Evolutionary conservation across 1,140 invertebrate species (phyloP).

Genomic region (Neoseiulus cucumeris): DNA sequence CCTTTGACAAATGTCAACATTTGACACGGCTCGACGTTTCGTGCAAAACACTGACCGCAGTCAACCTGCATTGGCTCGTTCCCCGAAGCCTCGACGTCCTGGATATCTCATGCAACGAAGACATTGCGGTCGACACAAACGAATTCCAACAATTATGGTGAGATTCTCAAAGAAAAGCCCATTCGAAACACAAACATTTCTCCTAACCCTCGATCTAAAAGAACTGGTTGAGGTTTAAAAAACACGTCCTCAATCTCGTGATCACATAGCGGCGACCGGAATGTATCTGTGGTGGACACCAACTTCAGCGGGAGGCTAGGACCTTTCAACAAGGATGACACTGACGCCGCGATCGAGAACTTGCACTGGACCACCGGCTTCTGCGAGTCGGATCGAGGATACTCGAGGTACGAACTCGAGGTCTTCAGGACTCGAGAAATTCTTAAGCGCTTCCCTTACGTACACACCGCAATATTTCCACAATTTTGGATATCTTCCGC

Average conservation of each 20-base stretch:
- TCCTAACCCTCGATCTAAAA: no score
- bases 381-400: conserved; percentile 1
- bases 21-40: conserved; percentile 42
- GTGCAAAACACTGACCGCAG: conserved; percentile 54
- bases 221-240: conserved; percentile 24
- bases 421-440: no score
- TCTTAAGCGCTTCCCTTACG: no score
- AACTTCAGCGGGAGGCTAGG: background rate
- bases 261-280: conserved; percentile 36
- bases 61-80: conserved; percentile 49
- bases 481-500: no score
- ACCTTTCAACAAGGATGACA: background rate
- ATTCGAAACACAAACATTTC: no score
- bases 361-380: background rate
- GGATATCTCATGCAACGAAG: conserved; percentile 58
- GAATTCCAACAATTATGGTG: conserved; percentile 50
- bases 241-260: conserved; percentile 21
- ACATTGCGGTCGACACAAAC: conserved; percentile 24
- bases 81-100: conserved; percentile 56
- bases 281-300: conserved; percentile 8
- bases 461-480: no score
- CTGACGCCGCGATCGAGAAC: background rate
- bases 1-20: conserved; percentile 30
- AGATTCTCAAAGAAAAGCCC: no score
- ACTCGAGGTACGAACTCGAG: background rate